Base-by-base conservation (phyloP, 2,797 vertebrate genomes). In the Tauraco hartlaubi region DNA sequence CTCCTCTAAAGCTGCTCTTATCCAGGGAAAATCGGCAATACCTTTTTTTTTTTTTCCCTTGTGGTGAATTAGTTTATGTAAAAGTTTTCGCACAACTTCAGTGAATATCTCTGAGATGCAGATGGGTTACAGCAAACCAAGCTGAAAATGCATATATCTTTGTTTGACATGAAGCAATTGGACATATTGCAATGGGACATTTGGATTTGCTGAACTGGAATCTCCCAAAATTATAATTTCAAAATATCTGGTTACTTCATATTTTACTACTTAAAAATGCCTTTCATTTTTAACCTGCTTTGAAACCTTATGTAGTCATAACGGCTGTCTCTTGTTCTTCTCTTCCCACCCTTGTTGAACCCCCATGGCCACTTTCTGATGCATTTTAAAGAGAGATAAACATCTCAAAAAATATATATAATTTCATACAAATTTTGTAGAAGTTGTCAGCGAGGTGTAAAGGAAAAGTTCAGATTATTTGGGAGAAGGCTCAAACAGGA, bases 1-100 rank as follows among this genome's bases (percentile, higher is more conserved):
- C 35, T 69, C 26, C 58, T 31, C 6, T 73, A 14, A 85, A 90
- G 23, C 55, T 90, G 29, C 51, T 79, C 29, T 87, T 76, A 56
- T 58, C 18, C 15, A 35, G n/a, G 29, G 29, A 73, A 90, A 85
- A 66, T 66, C 19, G 69, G 29, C 15, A 49, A 9, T 79, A 28
- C 8, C 0, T 0, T 11, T 66, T 62, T n/a, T 48, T 59, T 18
- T 1, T 2, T 0, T 20, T 44, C 2, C 15, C 4, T 16, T 25
- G 3, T 33, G 10, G 6, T 61, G 56, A 55, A 48, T 83, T 79
- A 49, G 25, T 77, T 82, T 85, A 28, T 43, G 13, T 79, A n/a
- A 69, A 84, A 6, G 5, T 90, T 71, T 95, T 90, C 4, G 1
- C 11, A 35, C 16, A 63, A 13, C 26, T 88, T 93, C 17, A 58